Evolutionary conservation across 2,113 vertebrate species (phyloP).

Genomic region (Nannospalax galili): DNA sequence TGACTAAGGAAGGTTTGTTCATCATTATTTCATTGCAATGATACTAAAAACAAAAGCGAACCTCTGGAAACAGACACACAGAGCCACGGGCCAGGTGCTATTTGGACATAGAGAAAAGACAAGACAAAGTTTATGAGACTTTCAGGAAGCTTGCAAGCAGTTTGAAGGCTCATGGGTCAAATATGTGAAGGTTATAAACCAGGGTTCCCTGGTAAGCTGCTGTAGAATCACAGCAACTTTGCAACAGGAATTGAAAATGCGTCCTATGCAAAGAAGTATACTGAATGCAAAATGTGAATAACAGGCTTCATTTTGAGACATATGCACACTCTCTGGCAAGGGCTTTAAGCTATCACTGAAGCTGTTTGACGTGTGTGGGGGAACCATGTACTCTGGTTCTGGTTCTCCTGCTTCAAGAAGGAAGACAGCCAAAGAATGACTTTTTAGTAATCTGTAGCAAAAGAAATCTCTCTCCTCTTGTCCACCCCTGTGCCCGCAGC

Average conservation of each 20-base stretch:
- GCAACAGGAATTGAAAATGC: slow-evolving; percentile 31
- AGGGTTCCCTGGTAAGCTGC: neutral
- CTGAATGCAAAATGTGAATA: slow-evolving; percentile 16
- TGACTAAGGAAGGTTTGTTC: neutral
- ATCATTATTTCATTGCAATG: neutral
- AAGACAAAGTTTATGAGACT: slow-evolving; percentile 51
- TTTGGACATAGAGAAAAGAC: neutral
- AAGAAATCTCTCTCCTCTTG: neutral
- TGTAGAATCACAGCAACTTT: slow-evolving; percentile 26
- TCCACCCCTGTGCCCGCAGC: neutral
- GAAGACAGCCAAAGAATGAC: neutral
- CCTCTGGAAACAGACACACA: neutral
- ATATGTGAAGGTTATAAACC: slow-evolving; percentile 48
- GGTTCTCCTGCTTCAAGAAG: slow-evolving; percentile 21
- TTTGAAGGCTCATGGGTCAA: slow-evolving; percentile 48
- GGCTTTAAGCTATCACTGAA: slow-evolving; percentile 38
- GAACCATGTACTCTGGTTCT: neutral
- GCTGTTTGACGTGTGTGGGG: neutral
- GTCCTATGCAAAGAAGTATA: slow-evolving; percentile 53
- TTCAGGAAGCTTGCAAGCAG: neutral
- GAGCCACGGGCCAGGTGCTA: neutral
- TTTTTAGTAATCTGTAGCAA: neutral
- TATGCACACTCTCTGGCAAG: neutral
- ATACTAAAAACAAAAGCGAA: neutral
- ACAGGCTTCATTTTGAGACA: slow-evolving; percentile 52